phyloP scores from a whole-genome alignment of 2,888 invertebrate species.

The Dioctria rufipes region DNA sequence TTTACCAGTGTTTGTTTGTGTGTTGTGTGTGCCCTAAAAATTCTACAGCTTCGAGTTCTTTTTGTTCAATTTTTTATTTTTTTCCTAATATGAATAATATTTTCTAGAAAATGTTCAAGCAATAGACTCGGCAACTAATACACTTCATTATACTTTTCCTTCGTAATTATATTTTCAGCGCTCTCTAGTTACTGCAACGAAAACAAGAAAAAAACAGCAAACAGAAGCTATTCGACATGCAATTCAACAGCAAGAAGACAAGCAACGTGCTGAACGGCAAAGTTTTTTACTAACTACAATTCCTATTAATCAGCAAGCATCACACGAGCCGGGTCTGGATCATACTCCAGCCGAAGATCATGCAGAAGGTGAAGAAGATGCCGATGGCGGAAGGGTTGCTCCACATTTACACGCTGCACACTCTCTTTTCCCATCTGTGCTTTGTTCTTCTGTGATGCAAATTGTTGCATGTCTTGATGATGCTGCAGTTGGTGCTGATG shows the following conservation, averaged over 20 bases:
- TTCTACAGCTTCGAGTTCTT: no score
- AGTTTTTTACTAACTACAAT: slow-evolving; percentile 96
- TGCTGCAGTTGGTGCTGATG: slow-evolving; percentile 94
- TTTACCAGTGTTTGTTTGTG: no score
- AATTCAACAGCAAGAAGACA: slow-evolving; percentile 95
- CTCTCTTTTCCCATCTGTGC: slow-evolving; percentile 95
- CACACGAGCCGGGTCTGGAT: slow-evolving; percentile 94
- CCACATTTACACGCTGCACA: slow-evolving; percentile 94
- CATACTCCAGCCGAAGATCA: slow-evolving; percentile 88
- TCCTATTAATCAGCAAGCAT: slow-evolving; percentile 94
- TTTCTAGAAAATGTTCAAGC: not conserved
- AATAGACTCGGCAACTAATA: not conserved
- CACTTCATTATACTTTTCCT: slow-evolving; percentile 37
- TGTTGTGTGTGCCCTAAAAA: no score
- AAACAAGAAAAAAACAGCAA: slow-evolving; percentile 98
- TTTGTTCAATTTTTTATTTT: no score
- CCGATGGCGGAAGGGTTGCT: slow-evolving; percentile 81
- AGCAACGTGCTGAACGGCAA: slow-evolving; percentile 94
- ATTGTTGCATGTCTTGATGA: slow-evolving; percentile 96
- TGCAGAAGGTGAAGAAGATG: slow-evolving; percentile 84
- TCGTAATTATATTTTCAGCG: slow-evolving; percentile 74
- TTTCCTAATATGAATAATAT: no score
- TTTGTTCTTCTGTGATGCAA: slow-evolving; percentile 96
- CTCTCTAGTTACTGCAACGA: slow-evolving; percentile 97
- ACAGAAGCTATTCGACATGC: slow-evolving; percentile 98